phyloP scores from a whole-genome alignment of 2,888 invertebrate genomes.

The Patella depressa region DNA sequence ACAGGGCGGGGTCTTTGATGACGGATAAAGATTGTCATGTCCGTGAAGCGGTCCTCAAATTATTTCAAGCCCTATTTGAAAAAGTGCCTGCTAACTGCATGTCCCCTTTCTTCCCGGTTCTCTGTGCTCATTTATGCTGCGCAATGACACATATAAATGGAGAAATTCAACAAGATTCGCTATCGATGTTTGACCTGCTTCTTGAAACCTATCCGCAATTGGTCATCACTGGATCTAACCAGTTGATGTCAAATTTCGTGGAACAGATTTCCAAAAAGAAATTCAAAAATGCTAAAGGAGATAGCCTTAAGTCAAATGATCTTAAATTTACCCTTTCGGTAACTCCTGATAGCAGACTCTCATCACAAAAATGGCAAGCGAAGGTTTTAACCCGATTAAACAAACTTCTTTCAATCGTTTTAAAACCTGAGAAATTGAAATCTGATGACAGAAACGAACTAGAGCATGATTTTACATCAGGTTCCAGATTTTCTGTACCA shows the following conservation, averaged over 20 bases:
- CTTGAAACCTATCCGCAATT: constrained; percentile 79
- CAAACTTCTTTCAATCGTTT: constrained; percentile 67
- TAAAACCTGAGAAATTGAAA: constrained; percentile 7
- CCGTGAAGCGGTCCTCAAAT: constrained; percentile 73
- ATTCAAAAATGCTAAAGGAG: constrained; percentile 28
- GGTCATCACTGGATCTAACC: constrained; percentile 79
- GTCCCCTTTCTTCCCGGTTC: constrained; percentile 82
- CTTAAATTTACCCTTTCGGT: constrained; percentile 80
- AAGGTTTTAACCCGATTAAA: constrained; percentile 82
- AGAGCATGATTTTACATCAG: neutral
- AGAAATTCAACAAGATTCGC: constrained; percentile 86
- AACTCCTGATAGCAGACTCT: constrained; percentile 81
- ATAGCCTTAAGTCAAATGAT: constrained; percentile 26
- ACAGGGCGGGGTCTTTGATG: constrained; percentile 79
- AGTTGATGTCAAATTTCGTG: constrained; percentile 84
- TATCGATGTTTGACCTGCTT: constrained; percentile 84
- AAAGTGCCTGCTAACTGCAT: constrained; percentile 45
- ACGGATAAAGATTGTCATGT: constrained; percentile 80
- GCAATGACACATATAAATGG: constrained; percentile 91
- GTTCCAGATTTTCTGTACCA: constrained; percentile 14
- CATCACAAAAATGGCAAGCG: constrained; percentile 84
- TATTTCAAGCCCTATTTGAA: constrained; percentile 67
- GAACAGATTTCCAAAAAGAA: constrained; percentile 81
- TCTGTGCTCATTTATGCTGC: constrained; percentile 86
- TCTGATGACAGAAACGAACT: neutral